Base-by-base conservation (phyloP, 2,888 invertebrate genomes). In the Bibio marci region DNA sequence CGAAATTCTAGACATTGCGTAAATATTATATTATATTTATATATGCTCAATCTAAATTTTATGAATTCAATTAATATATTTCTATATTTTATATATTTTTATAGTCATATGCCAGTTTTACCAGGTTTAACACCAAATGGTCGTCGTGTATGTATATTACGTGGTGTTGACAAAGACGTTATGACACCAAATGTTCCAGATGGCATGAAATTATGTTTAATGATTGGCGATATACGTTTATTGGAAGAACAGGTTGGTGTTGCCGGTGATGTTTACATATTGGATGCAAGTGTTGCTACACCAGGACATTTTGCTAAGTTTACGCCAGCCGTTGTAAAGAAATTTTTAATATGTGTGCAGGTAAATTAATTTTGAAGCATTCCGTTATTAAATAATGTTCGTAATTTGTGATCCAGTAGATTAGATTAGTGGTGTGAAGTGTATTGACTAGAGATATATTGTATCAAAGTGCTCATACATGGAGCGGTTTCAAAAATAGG, bases 281-380 rank as follows among this genome's bases (percentile, higher is more conserved):
- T 86, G 35, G 86, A 86, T 50, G 86, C 85, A 1, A 68, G 73
- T 19, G 77, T 80, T 25, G 82, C 81, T 2, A 80, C 81, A 1
- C 75, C 85, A 1, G 67, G 74, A 1, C 83, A 86, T 57, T 85
- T 86, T 56, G 75, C 85, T 46, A 86, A 85, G 63, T 79, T 86
- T 57, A 81, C 85, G 1, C 86, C 86, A 0, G 66, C 78, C 1
- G 60, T 82, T 37, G 77, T 85, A 38, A 86, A 83, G 65, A 86
- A 86, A 61, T 85, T 86, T 64, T 66, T 86, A 50, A 77, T 83
- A 44, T 82, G 82, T 57, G 82, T 85, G 14, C 80, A 81, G 69
- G 63, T 64, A 49, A 52, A 45, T 36, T 17, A 8, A 6, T 2
- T 13, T 27, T 38, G n/a, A n/a, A n/a, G n/a, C n/a, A n/a, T n/a